Evolutionary conservation across 2,113 vertebrate species (phyloP), one percentile per base, ranked within the genome.

Genomic region (Cairina moschata): DNA sequence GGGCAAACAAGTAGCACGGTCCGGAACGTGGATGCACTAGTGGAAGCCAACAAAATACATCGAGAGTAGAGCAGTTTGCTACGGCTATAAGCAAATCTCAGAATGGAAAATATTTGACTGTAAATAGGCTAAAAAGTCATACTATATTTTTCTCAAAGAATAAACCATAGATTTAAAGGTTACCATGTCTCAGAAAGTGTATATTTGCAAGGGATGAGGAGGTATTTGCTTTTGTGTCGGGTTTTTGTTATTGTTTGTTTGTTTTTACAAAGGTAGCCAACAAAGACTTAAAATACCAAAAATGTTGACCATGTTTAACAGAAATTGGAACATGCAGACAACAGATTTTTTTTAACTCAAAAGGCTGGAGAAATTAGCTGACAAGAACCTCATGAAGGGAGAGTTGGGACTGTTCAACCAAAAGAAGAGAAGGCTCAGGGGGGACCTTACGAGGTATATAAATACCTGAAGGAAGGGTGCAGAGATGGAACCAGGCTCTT

Each of bases 21-120:
- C 21, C 73, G n/a, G 52, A 93, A 81, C 17, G 25, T 50, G 52
- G 58, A 63, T 36, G n/a, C 75, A 42, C 59, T 9, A 68, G 55
- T 42, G 58, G 52, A 75, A 88, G 69, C 25, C 18, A 87, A 83
- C 12, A 77, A 74, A 93, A 55, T 62, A 80, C 8, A 74, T 65
- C 54, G 76, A 85, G 52, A 69, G 25, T 52, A 14, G 4, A 91
- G 80, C 40, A 81, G 60, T 72, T 91, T 79, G 18, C 82, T 26
- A 25, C 32, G 38, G 50, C 63, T 95, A 88, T 82, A 93, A 65
- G 59, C 83, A 93, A 86, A 67, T 63, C 90, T 90, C 91, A 77
- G 50, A 94, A 75, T 79, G 18, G 92, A 95, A 96, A 95, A 92
- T 83, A 90, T 81, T 82, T 91, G 68, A 96, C 58, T 92, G 55